phyloP scores from a whole-genome alignment of 2,888 invertebrate genomes.

The Hyposoter didymator region DNA sequence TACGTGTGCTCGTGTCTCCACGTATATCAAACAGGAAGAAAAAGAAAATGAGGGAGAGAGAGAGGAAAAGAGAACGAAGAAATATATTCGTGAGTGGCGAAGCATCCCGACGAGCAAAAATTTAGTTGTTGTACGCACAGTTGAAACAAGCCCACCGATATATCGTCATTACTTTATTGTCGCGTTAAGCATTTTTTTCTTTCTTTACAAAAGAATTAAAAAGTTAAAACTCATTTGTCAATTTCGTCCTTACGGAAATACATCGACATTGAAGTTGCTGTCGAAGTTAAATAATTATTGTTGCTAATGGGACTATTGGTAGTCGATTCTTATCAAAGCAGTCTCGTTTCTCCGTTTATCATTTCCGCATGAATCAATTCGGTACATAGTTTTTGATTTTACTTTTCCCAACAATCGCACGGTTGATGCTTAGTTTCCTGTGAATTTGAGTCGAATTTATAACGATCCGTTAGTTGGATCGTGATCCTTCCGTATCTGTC shows the following conservation, averaged over 20 bases:
- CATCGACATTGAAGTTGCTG: not conserved
- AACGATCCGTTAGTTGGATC: no score
- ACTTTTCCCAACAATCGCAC: no score
- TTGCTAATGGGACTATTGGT: not conserved
- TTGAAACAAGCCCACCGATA: constrained; percentile 5
- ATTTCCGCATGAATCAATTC: no score
- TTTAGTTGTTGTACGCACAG: constrained; percentile 4
- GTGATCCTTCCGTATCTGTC: no score
- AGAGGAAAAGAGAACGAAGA: not conserved
- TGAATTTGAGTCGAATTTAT: not conserved
- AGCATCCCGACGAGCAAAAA: constrained; percentile 32
- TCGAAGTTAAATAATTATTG: not conserved
- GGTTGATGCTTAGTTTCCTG: no score
- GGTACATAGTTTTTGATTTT: not conserved
- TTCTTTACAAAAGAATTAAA: not conserved
- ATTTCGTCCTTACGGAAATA: not conserved
- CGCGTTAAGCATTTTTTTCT: not conserved
- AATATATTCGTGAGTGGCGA: constrained; percentile 6
- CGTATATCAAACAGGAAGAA: not conserved
- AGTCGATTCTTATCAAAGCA: no score
- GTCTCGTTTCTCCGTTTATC: no score
- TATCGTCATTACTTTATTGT: not conserved
- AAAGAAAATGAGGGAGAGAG: not conserved
- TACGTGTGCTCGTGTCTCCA: not conserved
- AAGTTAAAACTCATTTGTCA: not conserved